Percentiles rank a stretch among this genome's conserved stretches.
Evolutionary conservation across 2,797 vertebrate genomes (phyloP).

Genomic region (Clarias fuscus): DNA sequence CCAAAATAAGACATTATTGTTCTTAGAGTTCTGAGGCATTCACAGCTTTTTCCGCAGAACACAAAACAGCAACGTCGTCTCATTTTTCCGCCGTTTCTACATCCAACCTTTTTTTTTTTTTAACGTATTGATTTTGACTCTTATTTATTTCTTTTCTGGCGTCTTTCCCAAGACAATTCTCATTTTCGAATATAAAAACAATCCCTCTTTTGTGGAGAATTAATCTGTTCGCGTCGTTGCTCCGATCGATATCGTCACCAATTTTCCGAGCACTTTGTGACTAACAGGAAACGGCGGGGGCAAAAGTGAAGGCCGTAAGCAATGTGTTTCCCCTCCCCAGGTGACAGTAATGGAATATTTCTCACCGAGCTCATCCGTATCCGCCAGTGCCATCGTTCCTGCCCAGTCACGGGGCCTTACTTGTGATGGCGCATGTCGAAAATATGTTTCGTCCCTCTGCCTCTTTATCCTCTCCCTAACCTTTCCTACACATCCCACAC

Average conservation of each 20-base stretch:
- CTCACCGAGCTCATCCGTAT: conserved; percentile 34
- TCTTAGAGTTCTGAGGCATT: neutral
- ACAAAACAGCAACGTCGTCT: neutral
- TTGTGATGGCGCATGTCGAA: neutral
- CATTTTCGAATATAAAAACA: conserved; percentile 18
- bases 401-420: neutral
- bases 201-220: conserved; percentile 14
- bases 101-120: neutral
- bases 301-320: conserved; percentile 46
- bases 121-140: neutral
- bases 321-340: conserved; percentile 57
- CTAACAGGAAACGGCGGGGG: conserved; percentile 46
- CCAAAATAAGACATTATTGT: neutral
- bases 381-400: conserved; percentile 29
- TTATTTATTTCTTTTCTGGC: neutral
- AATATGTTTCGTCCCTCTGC: neutral
- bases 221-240: conserved; percentile 23
- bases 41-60: neutral
- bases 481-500: conserved; percentile 8
- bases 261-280: conserved; percentile 29
- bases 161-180: conserved; percentile 5
- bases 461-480: neutral
- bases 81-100: neutral
- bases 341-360: conserved; percentile 52
- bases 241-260: conserved; percentile 39